These are phyloP conservation scores for Pandion haliaetus DNA, from an alignment of 2,113 vertebrate genomes.

Conservation along the genomic window DNA sequence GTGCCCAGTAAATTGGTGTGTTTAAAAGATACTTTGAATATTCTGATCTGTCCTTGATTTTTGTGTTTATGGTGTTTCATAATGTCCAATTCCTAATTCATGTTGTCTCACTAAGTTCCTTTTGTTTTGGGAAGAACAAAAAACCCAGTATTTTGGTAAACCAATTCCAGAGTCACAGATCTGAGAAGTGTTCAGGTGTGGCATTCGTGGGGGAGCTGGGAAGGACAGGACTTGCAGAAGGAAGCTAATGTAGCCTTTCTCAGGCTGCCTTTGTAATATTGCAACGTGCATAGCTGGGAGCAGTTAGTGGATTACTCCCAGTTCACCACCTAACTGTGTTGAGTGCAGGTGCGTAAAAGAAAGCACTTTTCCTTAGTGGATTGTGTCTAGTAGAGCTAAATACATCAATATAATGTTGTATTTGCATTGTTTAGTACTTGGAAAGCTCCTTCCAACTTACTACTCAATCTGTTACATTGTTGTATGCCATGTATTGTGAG, in stretches of 20 bases:
- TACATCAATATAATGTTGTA: not conserved
- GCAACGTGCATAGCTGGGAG: not conserved
- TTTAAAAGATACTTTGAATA: not conserved
- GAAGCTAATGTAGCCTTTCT: not conserved
- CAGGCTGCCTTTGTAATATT: not conserved
- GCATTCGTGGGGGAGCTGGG: not conserved
- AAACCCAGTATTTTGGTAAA: not conserved
- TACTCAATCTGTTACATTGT: not conserved
- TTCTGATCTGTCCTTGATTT: not conserved
- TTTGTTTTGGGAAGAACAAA: not conserved
- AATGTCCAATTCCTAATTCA: not conserved
- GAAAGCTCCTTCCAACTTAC: not conserved
- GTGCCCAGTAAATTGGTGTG: not conserved
- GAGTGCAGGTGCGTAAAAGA: not conserved
- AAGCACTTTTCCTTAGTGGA: not conserved
- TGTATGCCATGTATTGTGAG: not conserved
- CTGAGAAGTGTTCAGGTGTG: not conserved
- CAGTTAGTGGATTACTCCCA: not conserved
- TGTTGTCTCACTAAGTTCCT: not conserved
- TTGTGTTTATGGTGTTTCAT: not conserved
- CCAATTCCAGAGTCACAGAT: not conserved
- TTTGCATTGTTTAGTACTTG: not conserved
- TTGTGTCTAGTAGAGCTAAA: not conserved
- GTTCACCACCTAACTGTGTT: not conserved
- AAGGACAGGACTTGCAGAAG: not conserved